Conservation (phyloP, 2,888 invertebrate species). For the Sinohyriopsis cumingii region DNA sequence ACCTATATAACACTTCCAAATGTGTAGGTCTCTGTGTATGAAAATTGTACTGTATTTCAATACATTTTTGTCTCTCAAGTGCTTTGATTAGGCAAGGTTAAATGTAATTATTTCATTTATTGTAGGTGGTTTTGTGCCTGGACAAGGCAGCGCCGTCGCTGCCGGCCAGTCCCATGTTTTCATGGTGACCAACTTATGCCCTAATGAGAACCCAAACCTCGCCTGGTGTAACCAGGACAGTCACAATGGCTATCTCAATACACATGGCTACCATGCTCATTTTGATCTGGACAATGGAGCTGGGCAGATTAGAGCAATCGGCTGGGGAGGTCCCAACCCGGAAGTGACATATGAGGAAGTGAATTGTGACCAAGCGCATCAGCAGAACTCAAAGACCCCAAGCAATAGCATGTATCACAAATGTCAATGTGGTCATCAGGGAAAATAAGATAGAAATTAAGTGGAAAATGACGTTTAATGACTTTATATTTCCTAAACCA, state of each 20-base stretch:
- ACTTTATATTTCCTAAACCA: no score
- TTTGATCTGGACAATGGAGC: conserved; percentile 48
- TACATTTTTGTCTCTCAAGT: no score
- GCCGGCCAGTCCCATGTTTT: conserved; percentile 35
- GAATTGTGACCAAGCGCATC: conserved; percentile 24
- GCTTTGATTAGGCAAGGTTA: no score
- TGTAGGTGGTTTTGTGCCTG: conserved; percentile 52
- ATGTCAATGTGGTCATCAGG: conserved; percentile 28
- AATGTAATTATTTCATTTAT: neutral
- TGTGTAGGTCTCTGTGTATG: no score
- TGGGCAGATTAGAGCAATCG: conserved; percentile 29
- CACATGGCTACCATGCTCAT: conserved; percentile 41
- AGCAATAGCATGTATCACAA: conserved; percentile 21
- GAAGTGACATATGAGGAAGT: conserved; percentile 46
- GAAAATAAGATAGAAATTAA: neutral
- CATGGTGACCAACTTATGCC: conserved; percentile 59
- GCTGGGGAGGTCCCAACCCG: conserved; percentile 42
- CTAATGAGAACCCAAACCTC: conserved; percentile 43
- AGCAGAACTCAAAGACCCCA: conserved; percentile 19
- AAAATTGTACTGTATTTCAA: no score
- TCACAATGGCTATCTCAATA: conserved; percentile 25
- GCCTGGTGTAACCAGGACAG: conserved; percentile 51
- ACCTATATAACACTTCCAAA: no score
- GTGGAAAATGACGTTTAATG: no score
- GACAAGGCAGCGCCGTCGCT: conserved; percentile 34